Percentiles rank a stretch among this genome's conserved stretches.
Evolutionary conservation across 2,113 vertebrate species (phyloP).

Genomic region (Patagioenas fasciata): DNA sequence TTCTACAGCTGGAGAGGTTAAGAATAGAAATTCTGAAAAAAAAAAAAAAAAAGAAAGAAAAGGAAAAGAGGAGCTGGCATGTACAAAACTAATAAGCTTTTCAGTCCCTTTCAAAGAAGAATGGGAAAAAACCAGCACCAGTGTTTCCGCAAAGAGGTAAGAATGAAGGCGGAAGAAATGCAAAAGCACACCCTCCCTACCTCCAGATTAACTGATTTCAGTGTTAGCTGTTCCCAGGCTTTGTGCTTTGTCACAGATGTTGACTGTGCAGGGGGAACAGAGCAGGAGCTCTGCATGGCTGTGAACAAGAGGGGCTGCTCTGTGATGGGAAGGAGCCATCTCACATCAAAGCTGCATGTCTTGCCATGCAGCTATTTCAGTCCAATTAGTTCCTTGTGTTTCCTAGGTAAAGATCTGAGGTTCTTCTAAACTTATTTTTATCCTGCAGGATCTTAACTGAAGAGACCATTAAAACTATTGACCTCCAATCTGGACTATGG

Average conservation of each 20-base stretch:
- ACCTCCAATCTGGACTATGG: not conserved
- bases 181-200: not conserved
- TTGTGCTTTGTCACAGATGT: not conserved
- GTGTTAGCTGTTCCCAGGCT: not conserved
- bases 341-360: not conserved
- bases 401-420: not conserved
- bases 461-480: not conserved
- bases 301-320: not conserved
- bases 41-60: not conserved
- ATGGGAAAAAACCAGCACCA: not conserved
- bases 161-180: not conserved
- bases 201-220: not conserved
- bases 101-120: not conserved
- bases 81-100: not conserved
- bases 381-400: not conserved
- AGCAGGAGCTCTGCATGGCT: not conserved
- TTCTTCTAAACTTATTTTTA: not conserved
- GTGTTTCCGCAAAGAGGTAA: not conserved
- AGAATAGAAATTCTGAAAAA: constrained; percentile 6
- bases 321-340: not conserved
- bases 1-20: not conserved
- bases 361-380: not conserved
- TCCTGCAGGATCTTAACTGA: not conserved
- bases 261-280: not conserved
- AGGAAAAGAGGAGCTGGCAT: not conserved